Evolutionary conservation across 2,113 vertebrate species (phyloP).

Genomic region (Chloroceryle aenea): DNA sequence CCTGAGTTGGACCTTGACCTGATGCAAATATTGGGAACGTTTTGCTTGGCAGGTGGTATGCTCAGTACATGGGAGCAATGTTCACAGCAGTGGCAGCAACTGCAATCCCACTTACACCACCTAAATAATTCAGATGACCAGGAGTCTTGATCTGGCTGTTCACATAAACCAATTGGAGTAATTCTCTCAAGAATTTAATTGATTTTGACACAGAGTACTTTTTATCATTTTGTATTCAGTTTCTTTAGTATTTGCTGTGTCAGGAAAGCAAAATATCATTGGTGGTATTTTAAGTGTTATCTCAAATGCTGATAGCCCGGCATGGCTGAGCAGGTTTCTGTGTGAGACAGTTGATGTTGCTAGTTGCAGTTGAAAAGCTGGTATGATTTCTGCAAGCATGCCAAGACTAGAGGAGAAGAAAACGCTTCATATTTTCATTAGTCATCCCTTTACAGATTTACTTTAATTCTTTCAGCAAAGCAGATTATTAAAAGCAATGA

Average conservation of each 20-base stretch:
- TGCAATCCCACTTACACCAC: neutral
- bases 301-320: rapidly evolving
- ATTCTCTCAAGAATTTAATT: neutral
- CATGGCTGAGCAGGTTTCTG: neutral
- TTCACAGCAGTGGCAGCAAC: neutral
- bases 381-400: neutral
- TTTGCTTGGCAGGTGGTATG: rapidly evolving
- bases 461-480: conserved; percentile 53
- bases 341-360: rapidly evolving
- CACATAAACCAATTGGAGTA: neutral
- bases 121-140: neutral
- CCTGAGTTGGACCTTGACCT: neutral
- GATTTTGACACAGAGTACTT: neutral
- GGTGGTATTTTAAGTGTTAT: neutral
- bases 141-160: neutral
- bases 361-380: neutral
- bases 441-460: conserved; percentile 45
- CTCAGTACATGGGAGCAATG: neutral
- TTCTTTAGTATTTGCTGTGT: neutral
- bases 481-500: conserved; percentile 74
- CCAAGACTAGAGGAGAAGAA: neutral
- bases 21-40: neutral
- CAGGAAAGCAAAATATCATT: neutral
- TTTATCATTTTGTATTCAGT: neutral
- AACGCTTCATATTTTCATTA: neutral